Evolutionary conservation across 2,113 vertebrate species (phyloP), one percentile per base, ranked within the genome.

Genomic region (Acanthisitta chloris): DNA sequence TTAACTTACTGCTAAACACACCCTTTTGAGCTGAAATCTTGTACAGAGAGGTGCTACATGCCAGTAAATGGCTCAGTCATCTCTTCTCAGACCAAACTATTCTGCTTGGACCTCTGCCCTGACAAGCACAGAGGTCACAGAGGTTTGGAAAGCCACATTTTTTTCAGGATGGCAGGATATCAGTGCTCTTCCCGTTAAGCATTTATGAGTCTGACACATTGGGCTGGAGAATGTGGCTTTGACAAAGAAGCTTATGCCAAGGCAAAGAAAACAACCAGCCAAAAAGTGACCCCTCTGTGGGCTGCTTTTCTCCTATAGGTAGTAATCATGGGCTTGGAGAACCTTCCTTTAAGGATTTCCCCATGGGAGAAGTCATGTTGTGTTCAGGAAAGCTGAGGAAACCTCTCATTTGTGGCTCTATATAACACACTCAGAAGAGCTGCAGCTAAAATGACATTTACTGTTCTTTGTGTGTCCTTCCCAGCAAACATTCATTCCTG

Each of bases 181-280:
- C 93, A 84, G 9, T 29, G 57, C 77, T 87, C 82, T 96, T 96
- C 94, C 86, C 91, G 89, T 88, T 73, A 87, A 88, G 33, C 48
- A 28, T 92, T 94, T 89, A 46, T 2, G 25, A 92, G 36, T 65
- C 78, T 95, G 95, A 62, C 90, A 69, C 10, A 2, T 10, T 42
- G 36, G 13, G 36, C 52, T 81, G 70, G 70, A 72, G 84, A 79
- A 54, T 81, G 76, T 92, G 88, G 52, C 72, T 84, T 84, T 49
- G 59, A 66, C 59, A 67, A 85, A 85, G 65, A n/a, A 57, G 21
- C 18, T 86, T 82, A 57, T 81, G 26, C 64, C 38, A 88, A 84
- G 48, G 81, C 34, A 91, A 94, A 86, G 31, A 70, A 81, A 76
- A 8, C 31, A 81, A 20, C 34, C 62, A 49, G 69, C 6, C 54